phyloP scores from a whole-genome alignment of 2,113 vertebrate species.

The Hyperopisus bebe region DNA sequence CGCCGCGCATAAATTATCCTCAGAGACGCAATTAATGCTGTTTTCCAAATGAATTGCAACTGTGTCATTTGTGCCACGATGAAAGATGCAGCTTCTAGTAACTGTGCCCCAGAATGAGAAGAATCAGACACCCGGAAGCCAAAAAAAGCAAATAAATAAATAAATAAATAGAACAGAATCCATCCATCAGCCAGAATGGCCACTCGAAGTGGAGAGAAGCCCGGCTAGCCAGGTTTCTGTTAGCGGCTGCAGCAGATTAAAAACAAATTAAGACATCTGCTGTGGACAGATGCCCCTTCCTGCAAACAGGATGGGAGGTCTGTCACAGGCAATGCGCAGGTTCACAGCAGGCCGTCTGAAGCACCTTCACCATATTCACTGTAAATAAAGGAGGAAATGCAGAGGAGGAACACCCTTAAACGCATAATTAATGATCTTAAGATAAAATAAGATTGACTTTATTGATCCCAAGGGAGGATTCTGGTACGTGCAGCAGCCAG shows the following conservation, averaged over 20 bases:
- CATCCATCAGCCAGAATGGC: neutral
- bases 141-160: neutral
- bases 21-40: neutral
- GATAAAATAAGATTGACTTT: neutral
- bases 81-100: neutral
- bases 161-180: neutral
- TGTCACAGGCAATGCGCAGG: neutral
- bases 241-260: neutral
- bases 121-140: neutral
- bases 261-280: constrained; percentile 18
- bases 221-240: neutral
- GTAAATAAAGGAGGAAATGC: neutral
- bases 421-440: neutral
- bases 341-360: neutral
- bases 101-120: neutral
- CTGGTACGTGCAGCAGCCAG: neutral
- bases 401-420: neutral
- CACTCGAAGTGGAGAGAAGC: neutral
- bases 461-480: neutral
- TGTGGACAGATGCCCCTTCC: constrained; percentile 6
- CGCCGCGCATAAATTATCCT: neutral
- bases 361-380: neutral
- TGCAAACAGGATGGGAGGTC: neutral
- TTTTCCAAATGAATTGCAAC: neutral
- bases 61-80: neutral